Evolutionary conservation across 2,888 invertebrate species (phyloP), one percentile per base, ranked within the genome.

Genomic region (Dasysyrphus tricinctus): DNA sequence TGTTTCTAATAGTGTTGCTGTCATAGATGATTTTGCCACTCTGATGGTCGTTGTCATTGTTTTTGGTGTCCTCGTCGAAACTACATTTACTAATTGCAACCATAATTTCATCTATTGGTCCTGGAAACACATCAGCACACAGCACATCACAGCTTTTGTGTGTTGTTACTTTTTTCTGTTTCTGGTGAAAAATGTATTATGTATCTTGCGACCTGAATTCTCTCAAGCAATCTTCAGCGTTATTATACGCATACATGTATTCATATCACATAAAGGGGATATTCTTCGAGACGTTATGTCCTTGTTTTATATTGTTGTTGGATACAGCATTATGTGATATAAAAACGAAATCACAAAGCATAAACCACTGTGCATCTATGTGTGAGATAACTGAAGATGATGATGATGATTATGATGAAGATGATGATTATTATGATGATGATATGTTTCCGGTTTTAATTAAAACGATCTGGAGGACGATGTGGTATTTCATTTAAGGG

Each of bases 71-170:
- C 86, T 82, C 82, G 81, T 82, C 63, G 78, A 86, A 86, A 82
- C 74, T 86, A 78, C 82, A 86, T 86, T 86, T 86, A 82, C 86
- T 86, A 86, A 86, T 86, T 86, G 86, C 82, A 72, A 82, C 86
- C 86, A 86, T 86, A 86, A 86, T 79, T 86, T 82, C 82, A 86
- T 86, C 78, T 78, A 86, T 86, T 82, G 82, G 82, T 79, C 63
- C 49, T 75, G 82, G 16, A 5, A 39, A 84, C 76, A 76, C 56
- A n/a, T n/a, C n/a, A 56, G 47, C 19, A 49, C 5, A 49, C 5
- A 51, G 51, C 51, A 29, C 54, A 51, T 9, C 19, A 19, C 16
- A 51, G 75, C 56, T 51, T 57, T 42, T 77, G 24, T 79, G 54
- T 49, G n/a, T 49, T 42, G 24, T 69, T 32, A 3, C 39, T 14